These are phyloP conservation scores for Axis porcinus DNA, from an alignment of 2,113 vertebrate genomes.

Conservation along the genomic window DNA sequence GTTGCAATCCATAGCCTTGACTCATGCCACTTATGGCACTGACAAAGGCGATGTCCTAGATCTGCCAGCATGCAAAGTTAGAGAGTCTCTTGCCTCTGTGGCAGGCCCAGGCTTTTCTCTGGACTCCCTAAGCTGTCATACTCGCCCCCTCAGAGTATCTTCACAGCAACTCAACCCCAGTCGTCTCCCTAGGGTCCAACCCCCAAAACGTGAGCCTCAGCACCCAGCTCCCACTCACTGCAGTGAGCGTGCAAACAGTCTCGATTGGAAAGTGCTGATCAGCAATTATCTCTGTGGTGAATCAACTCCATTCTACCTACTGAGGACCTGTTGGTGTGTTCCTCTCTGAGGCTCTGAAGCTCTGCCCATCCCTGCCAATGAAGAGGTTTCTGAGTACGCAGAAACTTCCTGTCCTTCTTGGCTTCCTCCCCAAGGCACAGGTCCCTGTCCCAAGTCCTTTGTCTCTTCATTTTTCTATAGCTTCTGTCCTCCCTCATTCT, in stretches of 20 bases:
- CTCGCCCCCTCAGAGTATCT: not conserved
- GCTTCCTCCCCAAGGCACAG: not conserved
- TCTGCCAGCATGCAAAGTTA: not conserved
- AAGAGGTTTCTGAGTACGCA: not conserved
- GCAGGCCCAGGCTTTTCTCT: not conserved
- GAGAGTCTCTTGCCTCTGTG: not conserved
- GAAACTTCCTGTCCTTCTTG: not conserved
- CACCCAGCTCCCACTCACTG: not conserved
- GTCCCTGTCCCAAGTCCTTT: not conserved
- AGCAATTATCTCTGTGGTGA: not conserved
- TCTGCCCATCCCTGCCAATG: not conserved
- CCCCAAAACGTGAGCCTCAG: not conserved
- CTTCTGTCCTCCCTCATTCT: not conserved
- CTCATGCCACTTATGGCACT: not conserved
- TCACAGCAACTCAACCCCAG: not conserved
- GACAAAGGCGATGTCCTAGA: fast-evolving
- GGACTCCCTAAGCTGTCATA: not conserved
- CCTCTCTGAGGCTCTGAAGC: not conserved
- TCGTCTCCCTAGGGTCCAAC: not conserved
- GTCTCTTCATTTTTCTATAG: not conserved
- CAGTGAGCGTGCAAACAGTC: not conserved
- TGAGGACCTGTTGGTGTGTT: not conserved
- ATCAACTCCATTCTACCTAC: not conserved
- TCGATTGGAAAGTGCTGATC: not conserved
- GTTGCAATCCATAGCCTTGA: not conserved